Base-by-base conservation (phyloP, 2,888 invertebrate genomes). In the Nomada fabriciana region DNA sequence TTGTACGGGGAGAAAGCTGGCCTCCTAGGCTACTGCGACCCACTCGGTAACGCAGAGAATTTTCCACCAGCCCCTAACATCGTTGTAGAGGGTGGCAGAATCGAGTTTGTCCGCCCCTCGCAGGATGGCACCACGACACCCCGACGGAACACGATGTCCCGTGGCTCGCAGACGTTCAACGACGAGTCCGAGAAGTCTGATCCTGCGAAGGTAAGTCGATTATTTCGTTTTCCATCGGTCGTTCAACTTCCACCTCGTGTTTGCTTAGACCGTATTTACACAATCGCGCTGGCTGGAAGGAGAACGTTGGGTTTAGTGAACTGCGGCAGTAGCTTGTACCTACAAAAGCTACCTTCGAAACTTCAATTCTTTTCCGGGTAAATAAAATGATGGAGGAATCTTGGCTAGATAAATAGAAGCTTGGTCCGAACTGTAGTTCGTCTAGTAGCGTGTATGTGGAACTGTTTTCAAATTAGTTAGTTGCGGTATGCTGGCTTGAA, bases 51-150 rank as follows among this genome's bases (percentile, higher is more conserved):
- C 80, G 89, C 92, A 76, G 93, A 93, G 67, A 93, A 90, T 88
- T 94, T 93, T 83, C 93, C 94, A 77, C 94, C 94, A 70, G 92
- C 94, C 79, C 94, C 94, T 50, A 94, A 94, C 88, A 94, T 94
- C 88, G 94, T 94, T 81, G 94, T 94, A 71, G 94, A 94, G 91
- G 94, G 94, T 84, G 94, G 94, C 18, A 92, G 94, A 84, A 94
- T 94, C 83, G 94, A 94, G 91, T 94, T 94, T 89, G 93, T 94
- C 69, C 94, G 94, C 89, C 93, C 94, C 74, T 93, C 94, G 86
- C 91, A 93, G 86, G 94, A 94, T 91, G 91, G 92, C 92, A 91
- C 90, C 72, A 88, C 91, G 20, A 85, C 87, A 65, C 72, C 85
- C 7, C 89, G 91, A 2, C 89, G 89, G 60, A 92, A 91, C 76